phyloP scores from a whole-genome alignment of 2,797 vertebrate genomes.

The Gadopsis bispinosus region DNA sequence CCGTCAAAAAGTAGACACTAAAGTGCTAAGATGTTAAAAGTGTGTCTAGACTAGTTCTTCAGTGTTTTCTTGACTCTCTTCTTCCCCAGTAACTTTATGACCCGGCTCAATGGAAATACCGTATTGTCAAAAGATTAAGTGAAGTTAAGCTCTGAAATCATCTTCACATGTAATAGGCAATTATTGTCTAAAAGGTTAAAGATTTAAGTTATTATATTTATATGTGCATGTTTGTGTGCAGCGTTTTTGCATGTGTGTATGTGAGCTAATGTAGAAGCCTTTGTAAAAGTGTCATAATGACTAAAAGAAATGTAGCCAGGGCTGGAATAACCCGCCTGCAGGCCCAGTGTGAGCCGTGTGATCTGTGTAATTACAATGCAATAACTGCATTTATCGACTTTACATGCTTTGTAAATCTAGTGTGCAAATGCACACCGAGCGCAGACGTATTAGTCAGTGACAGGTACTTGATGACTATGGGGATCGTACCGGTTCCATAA shows the following conservation, averaged over 20 bases:
- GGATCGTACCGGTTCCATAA: background rate
- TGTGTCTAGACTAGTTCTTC: conserved; percentile 3
- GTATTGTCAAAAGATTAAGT: conserved; percentile 9
- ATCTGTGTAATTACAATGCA: background rate
- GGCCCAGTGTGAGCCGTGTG: background rate
- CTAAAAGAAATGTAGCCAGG: background rate
- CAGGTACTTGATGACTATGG: background rate
- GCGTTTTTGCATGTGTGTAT: background rate
- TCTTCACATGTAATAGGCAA: background rate
- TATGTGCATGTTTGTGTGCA: conserved; percentile 18
- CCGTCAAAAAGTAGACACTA: background rate
- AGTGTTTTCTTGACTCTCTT: background rate
- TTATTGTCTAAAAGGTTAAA: conserved; percentile 10
- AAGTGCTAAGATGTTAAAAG: background rate
- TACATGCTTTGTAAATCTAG: background rate
- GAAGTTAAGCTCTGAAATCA: background rate
- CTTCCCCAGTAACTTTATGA: background rate
- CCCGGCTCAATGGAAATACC: background rate
- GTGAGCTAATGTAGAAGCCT: background rate
- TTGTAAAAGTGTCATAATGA: background rate
- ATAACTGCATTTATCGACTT: background rate
- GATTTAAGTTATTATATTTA: too few relatives aligned
- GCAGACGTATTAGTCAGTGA: background rate
- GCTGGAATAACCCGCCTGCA: background rate
- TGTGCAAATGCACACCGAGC: background rate